A percentile compares a stretch with the other conserved stretches of the same genome.
These are phyloP conservation scores for Isichthys henryi DNA, from an alignment of 2,113 vertebrate genomes.

Conservation along the genomic window DNA sequence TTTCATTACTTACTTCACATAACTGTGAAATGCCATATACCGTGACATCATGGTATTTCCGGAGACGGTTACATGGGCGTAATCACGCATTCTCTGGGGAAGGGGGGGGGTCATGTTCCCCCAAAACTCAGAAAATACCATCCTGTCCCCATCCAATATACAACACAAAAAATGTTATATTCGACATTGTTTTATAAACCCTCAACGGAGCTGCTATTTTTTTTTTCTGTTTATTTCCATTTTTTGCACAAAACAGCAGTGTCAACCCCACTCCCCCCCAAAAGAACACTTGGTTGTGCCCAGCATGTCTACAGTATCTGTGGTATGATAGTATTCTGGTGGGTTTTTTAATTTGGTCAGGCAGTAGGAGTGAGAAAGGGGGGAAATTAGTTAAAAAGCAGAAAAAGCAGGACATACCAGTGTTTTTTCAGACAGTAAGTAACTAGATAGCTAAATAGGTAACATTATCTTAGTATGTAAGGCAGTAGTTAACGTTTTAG, in stretches of 20 bases:
- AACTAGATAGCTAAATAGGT: not conserved
- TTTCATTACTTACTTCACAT: not conserved
- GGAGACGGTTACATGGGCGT: not conserved
- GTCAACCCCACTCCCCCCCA: not conserved
- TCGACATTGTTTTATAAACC: too few relatives aligned
- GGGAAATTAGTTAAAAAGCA: not conserved
- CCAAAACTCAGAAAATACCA: not conserved
- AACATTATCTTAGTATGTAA: not conserved
- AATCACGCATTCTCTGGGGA: too few relatives aligned
- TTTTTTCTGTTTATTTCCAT: not conserved
- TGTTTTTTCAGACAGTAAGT: not conserved
- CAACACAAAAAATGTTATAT: not conserved
- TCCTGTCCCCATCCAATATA: not conserved
- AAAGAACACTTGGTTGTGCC: not conserved
- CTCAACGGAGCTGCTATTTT: not conserved
- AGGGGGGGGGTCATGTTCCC: too few relatives aligned
- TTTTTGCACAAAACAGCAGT: not conserved
- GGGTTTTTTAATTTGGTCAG: not conserved
- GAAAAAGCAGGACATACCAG: not conserved
- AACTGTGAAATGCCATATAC: not conserved
- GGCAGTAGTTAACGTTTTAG: not conserved
- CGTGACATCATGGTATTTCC: not conserved
- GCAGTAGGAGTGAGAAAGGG: not conserved
- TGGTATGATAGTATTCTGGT: not conserved
- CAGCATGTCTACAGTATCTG: not conserved